Base-by-base conservation (phyloP, 2,888 invertebrate species). In the Sphaeridia pumilis region DNA sequence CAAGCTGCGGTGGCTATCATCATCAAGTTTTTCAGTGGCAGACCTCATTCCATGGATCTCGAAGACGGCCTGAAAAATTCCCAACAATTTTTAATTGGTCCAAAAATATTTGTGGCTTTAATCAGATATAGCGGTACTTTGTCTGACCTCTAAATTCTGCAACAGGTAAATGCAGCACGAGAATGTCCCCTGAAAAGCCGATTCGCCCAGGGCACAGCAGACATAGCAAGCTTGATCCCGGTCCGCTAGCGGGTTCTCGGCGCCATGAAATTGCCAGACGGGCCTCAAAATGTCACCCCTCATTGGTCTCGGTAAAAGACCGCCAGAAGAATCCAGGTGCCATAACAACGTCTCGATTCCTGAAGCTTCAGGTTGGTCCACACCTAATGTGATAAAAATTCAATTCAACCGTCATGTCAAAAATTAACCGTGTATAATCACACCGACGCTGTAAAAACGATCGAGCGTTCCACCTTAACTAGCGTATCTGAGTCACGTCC, bases 211-310 rank as follows among this genome's bases (percentile, higher is more conserved):
- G 22, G 64, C 60, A 51, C 60, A 59, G 44, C 61, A 62, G 28
- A 64, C 61, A 25, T 58, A 64, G 31, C 59, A 60, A 12, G 58
- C 58, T 38, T 64, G 61, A 25, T 64, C 64, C n/a, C 64, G 49
- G 46, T 64, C 64, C 14, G 61, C 61, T 20, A 64, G 49, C 2
- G 61, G 64, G 56, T 64, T 64, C 38, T 64, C 64, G 27, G 61
- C 64, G 12, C 64, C 64, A 55, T 64, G 64, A 55, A 62, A 62
- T 46, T 61, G 60, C 56, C 58, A 58, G 21, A 58, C 59, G 1
- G 63, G 59, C 47, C 60, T 47, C 7, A 62, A 50, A 51, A 62
- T 58, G 20, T 62, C 60, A 27, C 60, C 58, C 38, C 63, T 22
- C 56, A 63, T 58, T 2, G 61, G 52, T 21, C 60, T 45, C 21